Evolutionary conservation across 2,888 invertebrate genomes (phyloP).

Genomic region (Arge pagana): DNA sequence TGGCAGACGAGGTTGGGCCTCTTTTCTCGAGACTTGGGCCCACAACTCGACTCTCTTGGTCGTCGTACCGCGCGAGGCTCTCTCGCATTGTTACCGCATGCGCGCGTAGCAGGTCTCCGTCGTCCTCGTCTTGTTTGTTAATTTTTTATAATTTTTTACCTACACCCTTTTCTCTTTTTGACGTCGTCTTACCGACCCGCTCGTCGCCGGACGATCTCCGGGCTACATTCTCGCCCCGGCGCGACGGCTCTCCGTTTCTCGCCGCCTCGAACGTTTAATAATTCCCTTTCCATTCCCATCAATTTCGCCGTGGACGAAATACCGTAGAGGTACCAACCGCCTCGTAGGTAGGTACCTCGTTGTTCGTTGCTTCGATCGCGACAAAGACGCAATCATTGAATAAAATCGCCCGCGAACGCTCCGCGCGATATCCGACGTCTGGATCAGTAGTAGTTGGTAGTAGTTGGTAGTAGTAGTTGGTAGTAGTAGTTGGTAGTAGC

Average conservation of each 20-base stretch:
- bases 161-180: not conserved
- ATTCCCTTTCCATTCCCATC: conserved; percentile 8
- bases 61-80: conserved; percentile 29
- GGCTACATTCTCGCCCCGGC: conserved; percentile 30
- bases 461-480: too few species aligned
- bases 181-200: too few species aligned
- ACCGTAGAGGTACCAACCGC: too few species aligned
- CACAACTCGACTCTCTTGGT: conserved; percentile 40
- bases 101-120: conserved; percentile 27
- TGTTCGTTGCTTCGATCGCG: too few species aligned
- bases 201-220: too few species aligned
- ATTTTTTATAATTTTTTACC: not conserved
- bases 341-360: too few species aligned
- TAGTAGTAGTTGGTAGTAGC: too few species aligned
- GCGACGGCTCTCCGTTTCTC: not conserved
- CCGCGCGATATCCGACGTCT: too few species aligned
- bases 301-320: too few species aligned
- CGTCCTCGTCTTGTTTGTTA: not conserved
- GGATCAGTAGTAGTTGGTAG: too few species aligned
- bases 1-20: conserved; percentile 49
- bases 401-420: too few species aligned
- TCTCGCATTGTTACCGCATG: conserved; percentile 41
- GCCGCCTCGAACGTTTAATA: conserved; percentile 5
- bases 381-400: too few species aligned
- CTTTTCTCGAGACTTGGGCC: conserved; percentile 36